Evolutionary conservation across 2,888 invertebrate genomes (phyloP), one percentile per base, ranked within the genome.

Genomic region (Tineola bisselliella): DNA sequence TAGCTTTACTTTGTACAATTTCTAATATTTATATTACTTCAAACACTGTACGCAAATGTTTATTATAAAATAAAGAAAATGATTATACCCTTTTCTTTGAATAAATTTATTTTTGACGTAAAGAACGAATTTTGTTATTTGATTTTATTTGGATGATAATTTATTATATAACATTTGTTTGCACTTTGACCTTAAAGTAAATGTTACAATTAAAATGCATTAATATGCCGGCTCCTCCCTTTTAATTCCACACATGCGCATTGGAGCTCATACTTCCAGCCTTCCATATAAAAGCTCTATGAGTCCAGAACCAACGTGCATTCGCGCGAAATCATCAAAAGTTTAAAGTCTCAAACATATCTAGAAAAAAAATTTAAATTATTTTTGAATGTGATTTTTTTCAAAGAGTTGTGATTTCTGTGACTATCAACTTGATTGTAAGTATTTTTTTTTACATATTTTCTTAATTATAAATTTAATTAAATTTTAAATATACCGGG

Each of bases 321-420:
- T 56, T 56, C 19, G 13, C n/a, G 25, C 56, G n/a, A 56, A 56
- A 18, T 56, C 56, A 30, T 30, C 18, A 56, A 56, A 56, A 19
- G 25, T 19, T 56, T 56, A 17, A 56, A 48, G 15, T 48, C 17
- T 13, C 6, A 48, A 48, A 48, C 3, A 6, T 4, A 25, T 2
- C 6, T 25, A 6, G 25, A 25, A 25, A 25, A 6, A 4, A 25
- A 25, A 25, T 6, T 6, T 25, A 2, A 25, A 2, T 4, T 25
- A 4, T 25, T 25, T 25, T 6, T 25, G 6, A 25, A 4, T 25
- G 25, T 25, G 25, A 25, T n/a, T 25, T 25, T 25, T 25, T 25
- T 25, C 25, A 4, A 6, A 25, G 25, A 25, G 25, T 6, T 25
- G 25, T 6, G 6, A 25, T 52, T 18, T 52, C 13, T 52, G 11